A percentile compares a stretch with the other conserved stretches of the same genome.
Evolutionary conservation across 2,797 vertebrate species (phyloP).

Genomic region (Gymnocypris eckloni): DNA sequence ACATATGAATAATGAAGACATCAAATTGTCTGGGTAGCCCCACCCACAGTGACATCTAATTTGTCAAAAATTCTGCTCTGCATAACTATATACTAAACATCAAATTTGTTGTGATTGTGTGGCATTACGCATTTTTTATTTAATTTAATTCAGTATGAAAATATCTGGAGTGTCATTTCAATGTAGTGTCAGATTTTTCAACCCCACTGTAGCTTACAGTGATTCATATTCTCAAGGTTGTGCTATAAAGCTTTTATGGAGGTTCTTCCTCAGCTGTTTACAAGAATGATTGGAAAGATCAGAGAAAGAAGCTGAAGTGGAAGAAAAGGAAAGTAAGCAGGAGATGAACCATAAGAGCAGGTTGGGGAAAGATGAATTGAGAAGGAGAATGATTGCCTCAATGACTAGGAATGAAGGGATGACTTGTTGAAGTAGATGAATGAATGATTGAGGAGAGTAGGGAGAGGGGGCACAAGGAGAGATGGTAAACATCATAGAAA

Average conservation of each 20-base stretch:
- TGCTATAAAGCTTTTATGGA: slow-evolving; percentile 20
- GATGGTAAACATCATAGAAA: slow-evolving; percentile 51
- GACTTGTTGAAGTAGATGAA: slow-evolving; percentile 57
- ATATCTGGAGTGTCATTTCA: background rate
- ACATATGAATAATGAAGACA: too few relatives aligned
- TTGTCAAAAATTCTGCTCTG: background rate
- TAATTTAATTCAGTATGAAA: background rate
- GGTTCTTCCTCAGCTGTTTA: slow-evolving; percentile 43
- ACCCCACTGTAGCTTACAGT: background rate
- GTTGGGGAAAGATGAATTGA: slow-evolving; percentile 37
- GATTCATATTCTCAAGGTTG: slow-evolving; percentile 10
- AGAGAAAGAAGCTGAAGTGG: slow-evolving; percentile 24
- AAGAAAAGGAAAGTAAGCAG: slow-evolving; percentile 26
- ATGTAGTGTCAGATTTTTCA: background rate
- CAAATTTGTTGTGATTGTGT: background rate
- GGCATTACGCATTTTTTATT: background rate
- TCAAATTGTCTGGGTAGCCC: background rate
- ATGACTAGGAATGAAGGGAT: slow-evolving; percentile 51
- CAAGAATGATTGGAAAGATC: slow-evolving; percentile 48
- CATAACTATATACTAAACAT: background rate
- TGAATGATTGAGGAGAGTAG: slow-evolving; percentile 45
- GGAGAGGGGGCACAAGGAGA: slow-evolving; percentile 35
- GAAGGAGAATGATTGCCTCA: slow-evolving; percentile 53
- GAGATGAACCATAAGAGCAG: background rate
- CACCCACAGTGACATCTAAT: background rate